Evolutionary conservation across 1,140 invertebrate species (phyloP), one percentile per base, ranked within the genome.

Genomic region (Aleiodes sp.): DNA sequence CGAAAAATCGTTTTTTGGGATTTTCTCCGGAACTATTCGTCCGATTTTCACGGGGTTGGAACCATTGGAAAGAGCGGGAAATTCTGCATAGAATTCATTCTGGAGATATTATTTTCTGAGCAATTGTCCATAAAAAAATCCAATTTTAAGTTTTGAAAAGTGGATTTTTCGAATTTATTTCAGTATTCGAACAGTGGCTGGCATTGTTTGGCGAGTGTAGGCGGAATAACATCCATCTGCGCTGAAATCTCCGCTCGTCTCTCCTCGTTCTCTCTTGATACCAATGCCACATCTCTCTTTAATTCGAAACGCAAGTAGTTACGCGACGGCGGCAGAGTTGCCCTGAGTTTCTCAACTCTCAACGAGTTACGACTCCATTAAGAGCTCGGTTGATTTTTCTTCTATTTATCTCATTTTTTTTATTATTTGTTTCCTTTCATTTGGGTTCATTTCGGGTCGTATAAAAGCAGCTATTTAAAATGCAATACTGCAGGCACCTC

Each of bases 361-460:
- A 64, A 57, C 63, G 75, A 78, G 78, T 80, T 80, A 79, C 73
- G 78, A 79, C 78, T 79, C 76, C 76, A 79, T 80, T 79, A 80
- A 80, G 74, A 64, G 68, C 60, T 52, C 76, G 78, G n/a, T 79
- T 79, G 76, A 59, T 63, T 64, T 29, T 39, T 31, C 12, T 46
- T 24, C 7, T 19, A 6, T 56, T 65, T 65, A 29, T 39, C 33
- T 31, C 46, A n/a, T 16, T 63, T 16, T 6, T 39, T 63, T 39
- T 26, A 52, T 33, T 52, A 29, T 65, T 59, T 16, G 39, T 16
- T 43, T 43, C 19, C 19, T 41, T 43, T 43, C 24, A 10, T 64
- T 60, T 26, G 46, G 43, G 61, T 68, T 4, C n/a, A 62, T 78
- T 77, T 77, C 77, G 76, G 71, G 57, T 73, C 78, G 76, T 77